Percentiles rank a stretch among this genome's conserved stretches.
Evolutionary conservation across 2,888 invertebrate species (phyloP).

Genomic region (Hirtodrosophila confusa): DNA sequence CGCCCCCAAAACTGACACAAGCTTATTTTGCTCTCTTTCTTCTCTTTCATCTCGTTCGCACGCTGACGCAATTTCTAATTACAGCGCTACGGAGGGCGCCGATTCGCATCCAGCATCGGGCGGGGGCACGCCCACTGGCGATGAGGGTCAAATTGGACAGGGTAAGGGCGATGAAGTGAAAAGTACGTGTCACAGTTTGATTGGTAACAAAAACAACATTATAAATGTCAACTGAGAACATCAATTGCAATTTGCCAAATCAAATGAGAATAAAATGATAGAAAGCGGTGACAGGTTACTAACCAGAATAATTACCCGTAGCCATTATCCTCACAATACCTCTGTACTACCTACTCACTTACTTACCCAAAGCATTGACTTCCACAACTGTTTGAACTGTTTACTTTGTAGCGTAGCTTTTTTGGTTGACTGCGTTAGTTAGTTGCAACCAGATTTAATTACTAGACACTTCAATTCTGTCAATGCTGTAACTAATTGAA

Average conservation of each 20-base stretch:
- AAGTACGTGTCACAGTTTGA: constrained; percentile 80
- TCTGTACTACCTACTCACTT: too few species aligned
- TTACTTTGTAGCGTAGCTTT: constrained; percentile 63
- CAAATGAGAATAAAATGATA: constrained; percentile 25
- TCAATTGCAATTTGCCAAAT: constrained; percentile 47
- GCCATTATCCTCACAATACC: constrained; percentile 16
- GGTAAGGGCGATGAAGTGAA: constrained; percentile 85
- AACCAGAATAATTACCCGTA: constrained; percentile 44
- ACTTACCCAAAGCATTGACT: not conserved
- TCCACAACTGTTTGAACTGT: constrained; percentile 11
- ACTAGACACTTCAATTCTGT: not conserved
- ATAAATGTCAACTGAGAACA: constrained; percentile 32
- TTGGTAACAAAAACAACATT: constrained; percentile 62
- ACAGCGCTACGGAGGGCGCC: constrained; percentile 95
- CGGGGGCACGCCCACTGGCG: constrained; percentile 90
- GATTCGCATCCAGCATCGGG: constrained; percentile 93
- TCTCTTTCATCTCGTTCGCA: constrained; percentile 32
- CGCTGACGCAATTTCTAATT: constrained; percentile 59
- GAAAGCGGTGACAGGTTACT: constrained; percentile 82
- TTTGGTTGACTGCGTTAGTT: constrained; percentile 48
- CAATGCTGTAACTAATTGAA: constrained; percentile 22
- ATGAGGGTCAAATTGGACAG: constrained; percentile 91
- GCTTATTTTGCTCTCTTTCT: constrained; percentile 47
- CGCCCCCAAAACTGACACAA: constrained; percentile 34
- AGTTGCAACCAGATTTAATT: constrained; percentile 35